Evolutionary conservation across 2,888 invertebrate species (phyloP), one percentile per base, ranked within the genome.

Genomic region (Polymixis flavicincta): DNA sequence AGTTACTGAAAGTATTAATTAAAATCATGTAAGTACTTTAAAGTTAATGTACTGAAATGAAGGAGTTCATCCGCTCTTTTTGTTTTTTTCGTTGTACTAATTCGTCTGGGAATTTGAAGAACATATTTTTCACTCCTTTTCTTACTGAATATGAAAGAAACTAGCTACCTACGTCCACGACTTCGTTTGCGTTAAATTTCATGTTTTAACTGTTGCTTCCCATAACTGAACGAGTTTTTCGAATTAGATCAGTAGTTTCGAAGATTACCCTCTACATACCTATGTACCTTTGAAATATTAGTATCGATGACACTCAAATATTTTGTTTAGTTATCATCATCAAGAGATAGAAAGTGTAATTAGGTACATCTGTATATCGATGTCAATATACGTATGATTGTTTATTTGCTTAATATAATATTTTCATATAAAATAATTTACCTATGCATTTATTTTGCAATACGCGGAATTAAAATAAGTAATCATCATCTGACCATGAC

Each of bases 1-100:
- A 71, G 17, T 71, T 74, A 28, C 19, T n/a, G 14, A 64, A 68
- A 80, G 19, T 61, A 70, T 61, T 70, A 68, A 78, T 77, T 81
- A 68, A 67, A 80, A 76, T 9, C 55, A n/a, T 63, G 74, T n/a
- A n/a, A n/a, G n/a, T 69, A 48, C 50, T 55, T 57, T 37, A 37
- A 25, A 32, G n/a, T 50, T 28, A 75, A 54, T 37, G 60, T 65
- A 17, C 83, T 66, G 52, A 19, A 75, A 74, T 60, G 6, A 63
- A 70, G 9, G 9, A 8, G 65, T 55, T 80, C 37, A 54, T 70
- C 61, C 55, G 61, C 37, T 69, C 13, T 2, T 25, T 13, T n/a
- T 66, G 55, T 63, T 66, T 19, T 57, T 13, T 61, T 13, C 17
- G 65, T 66, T 52, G 28, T 19, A 52, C 64, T 59, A 28, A 45